phyloP scores from a whole-genome alignment of 2,113 vertebrate genomes.

The Scalopus aquaticus region DNA sequence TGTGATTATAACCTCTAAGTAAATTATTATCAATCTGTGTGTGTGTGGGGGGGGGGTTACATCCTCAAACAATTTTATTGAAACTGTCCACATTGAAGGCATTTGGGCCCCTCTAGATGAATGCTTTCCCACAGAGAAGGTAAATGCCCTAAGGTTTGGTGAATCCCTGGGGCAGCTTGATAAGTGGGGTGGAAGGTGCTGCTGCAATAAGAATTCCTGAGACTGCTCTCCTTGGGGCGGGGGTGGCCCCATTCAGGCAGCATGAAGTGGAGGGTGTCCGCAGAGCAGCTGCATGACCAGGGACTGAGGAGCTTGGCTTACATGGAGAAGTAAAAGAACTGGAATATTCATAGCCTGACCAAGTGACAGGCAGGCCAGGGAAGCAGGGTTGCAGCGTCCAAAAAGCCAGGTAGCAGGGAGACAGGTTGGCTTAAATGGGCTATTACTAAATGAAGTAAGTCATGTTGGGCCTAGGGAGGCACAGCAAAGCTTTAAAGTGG shows the following conservation, averaged over 20 bases:
- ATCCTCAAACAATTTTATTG: not conserved
- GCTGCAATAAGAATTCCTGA: not conserved
- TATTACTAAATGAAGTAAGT: not conserved
- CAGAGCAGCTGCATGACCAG: not conserved
- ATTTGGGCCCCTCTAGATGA: too few relatives aligned
- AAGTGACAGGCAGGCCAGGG: not conserved
- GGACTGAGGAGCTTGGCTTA: not conserved
- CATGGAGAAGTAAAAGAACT: not conserved
- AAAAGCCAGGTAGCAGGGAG: not conserved
- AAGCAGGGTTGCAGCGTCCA: rapidly evolving
- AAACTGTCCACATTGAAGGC: not conserved
- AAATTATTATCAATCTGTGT: not conserved
- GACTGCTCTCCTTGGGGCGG: not conserved
- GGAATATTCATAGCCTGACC: not conserved
- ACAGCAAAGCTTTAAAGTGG: not conserved
- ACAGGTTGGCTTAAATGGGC: not conserved
- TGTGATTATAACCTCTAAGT: not conserved
- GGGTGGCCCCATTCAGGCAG: not conserved
- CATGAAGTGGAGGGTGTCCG: not conserved
- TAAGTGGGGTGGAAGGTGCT: not conserved
- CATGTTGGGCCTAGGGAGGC: not conserved
- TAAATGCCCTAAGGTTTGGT: not conserved
- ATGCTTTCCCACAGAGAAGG: not conserved
- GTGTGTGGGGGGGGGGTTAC: rapidly evolving
- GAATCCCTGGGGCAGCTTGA: not conserved